Percentiles rank a stretch among this genome's conserved stretches.
These are phyloP conservation scores for Holocentrus rufus DNA, from an alignment of 2,797 vertebrate genomes.

Conservation along the genomic window DNA sequence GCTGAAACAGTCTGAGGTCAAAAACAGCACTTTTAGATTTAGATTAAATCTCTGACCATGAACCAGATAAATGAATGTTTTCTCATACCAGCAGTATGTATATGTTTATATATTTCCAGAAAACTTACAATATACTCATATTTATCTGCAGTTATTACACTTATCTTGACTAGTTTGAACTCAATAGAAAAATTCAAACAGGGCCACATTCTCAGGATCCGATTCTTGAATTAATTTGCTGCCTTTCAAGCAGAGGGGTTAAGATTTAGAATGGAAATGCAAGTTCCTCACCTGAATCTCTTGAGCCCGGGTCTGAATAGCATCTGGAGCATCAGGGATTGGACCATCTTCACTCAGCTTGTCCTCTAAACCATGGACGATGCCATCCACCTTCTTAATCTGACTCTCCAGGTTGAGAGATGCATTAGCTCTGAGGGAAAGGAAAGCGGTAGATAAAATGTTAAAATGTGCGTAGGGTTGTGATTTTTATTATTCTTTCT, in stretches of 20 bases:
- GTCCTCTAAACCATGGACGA: conserved; percentile 88
- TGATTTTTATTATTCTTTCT: not conserved
- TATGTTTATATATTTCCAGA: too few species aligned
- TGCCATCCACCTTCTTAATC: conserved; percentile 87
- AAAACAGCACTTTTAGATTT: too few species aligned
- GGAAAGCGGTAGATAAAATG: not conserved
- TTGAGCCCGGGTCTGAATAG: conserved; percentile 78
- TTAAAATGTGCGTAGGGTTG: not conserved
- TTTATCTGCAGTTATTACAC: too few species aligned
- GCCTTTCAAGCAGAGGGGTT: not conserved
- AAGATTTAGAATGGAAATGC: not conserved
- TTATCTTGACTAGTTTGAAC: not conserved
- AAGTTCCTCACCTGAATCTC: conserved; percentile 85
- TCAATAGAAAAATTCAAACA: not conserved
- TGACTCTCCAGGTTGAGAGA: conserved; percentile 90
- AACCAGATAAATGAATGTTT: too few species aligned
- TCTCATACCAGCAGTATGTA: too few species aligned
- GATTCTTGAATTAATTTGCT: not conserved
- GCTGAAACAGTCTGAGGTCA: too few species aligned
- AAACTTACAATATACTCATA: too few species aligned
- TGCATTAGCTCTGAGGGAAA: conserved; percentile 85
- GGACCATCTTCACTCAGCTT: conserved; percentile 84
- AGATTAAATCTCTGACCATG: too few species aligned
- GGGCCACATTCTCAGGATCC: not conserved
- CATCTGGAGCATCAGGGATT: conserved; percentile 81